Conservation (phyloP, 2,888 invertebrate species). For the Mycalesis mineus region DNA sequence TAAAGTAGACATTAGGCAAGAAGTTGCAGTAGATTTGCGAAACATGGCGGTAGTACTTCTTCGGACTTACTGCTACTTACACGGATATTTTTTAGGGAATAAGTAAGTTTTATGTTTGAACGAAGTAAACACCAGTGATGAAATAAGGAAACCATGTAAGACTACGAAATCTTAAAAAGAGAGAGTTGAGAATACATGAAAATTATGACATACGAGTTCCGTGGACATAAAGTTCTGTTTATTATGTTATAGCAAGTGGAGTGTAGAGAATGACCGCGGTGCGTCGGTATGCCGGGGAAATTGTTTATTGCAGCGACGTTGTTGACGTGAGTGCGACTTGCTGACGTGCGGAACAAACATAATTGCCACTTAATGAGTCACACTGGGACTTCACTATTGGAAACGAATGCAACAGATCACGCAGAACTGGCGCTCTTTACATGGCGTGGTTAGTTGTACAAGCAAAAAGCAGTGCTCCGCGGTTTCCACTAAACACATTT, state of each 20-base stretch:
- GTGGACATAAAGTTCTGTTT: not conserved
- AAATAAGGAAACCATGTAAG: not conserved
- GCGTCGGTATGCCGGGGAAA: constrained; percentile 15
- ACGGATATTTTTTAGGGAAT: too few relatives aligned
- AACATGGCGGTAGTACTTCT: too few relatives aligned
- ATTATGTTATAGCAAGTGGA: not conserved
- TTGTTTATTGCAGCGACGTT: constrained; percentile 16
- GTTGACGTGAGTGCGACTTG: not conserved
- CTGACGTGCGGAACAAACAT: constrained; percentile 18
- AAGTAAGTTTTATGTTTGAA: too few relatives aligned
- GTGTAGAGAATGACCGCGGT: not conserved
- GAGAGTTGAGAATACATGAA: not conserved
- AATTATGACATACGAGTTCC: not conserved
- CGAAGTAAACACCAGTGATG: too few relatives aligned
- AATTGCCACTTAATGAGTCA: constrained; percentile 22
- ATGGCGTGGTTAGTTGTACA: not conserved
- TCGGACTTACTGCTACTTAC: too few relatives aligned
- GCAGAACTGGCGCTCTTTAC: not conserved
- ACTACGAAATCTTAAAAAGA: not conserved
- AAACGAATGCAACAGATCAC: not conserved
- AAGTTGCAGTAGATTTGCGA: too few relatives aligned
- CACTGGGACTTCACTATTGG: constrained; percentile 3
- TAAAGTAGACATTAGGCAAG: too few relatives aligned
- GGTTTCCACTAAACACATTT: too few relatives aligned
- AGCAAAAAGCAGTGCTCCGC: too few relatives aligned